Base-by-base conservation (phyloP, 2,113 vertebrate genomes). In the Tyto alba region DNA sequence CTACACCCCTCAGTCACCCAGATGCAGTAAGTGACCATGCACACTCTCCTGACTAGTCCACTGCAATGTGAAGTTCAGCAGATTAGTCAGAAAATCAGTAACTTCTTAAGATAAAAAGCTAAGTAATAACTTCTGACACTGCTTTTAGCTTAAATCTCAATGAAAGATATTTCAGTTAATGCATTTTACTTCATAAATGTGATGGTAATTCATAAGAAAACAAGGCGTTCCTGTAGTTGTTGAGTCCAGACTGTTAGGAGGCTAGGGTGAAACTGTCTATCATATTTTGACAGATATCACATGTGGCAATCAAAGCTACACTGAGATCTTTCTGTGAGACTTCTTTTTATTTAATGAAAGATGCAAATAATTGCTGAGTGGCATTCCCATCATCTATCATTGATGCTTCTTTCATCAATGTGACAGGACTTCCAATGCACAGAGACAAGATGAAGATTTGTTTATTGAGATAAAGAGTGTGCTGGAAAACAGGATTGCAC, bases 341-440 rank as follows among this genome's bases (percentile, higher is more conserved):
- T 94, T 84, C 23, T 68, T 84, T 79, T 50, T 91, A 96, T 92
- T 78, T 73, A 92, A 25, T 77, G 75, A 95, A 94, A 95, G 66
- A 87, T 81, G 30, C 30, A 88, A 95, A 89, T 83, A 71, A 76
- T 94, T 76, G 64, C 45, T 64, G 19, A 26, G 26, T 80, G 55
- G 6, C 20, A 85, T 78, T 95, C 73, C 69, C 60, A 76, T 91
- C 29, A 83, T 83, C 72, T 67, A 50, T 93, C 53, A 75, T 27
- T 43, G 74, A 8, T 59, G 19, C 20, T 76, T 75, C 64, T 92
- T 83, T 86, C 67, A 56, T 64, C 34, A 88, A 7, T 56, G 34
- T 89, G 88, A 92, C 69, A 84, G 64, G 66, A 77, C 10, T 67
- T 78, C 69, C 66, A 60, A 14, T 56, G 36, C 22, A 18, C 69